Conservation (phyloP, 2,888 invertebrate species). For the Rhimphoctona megacephalus region DNA sequence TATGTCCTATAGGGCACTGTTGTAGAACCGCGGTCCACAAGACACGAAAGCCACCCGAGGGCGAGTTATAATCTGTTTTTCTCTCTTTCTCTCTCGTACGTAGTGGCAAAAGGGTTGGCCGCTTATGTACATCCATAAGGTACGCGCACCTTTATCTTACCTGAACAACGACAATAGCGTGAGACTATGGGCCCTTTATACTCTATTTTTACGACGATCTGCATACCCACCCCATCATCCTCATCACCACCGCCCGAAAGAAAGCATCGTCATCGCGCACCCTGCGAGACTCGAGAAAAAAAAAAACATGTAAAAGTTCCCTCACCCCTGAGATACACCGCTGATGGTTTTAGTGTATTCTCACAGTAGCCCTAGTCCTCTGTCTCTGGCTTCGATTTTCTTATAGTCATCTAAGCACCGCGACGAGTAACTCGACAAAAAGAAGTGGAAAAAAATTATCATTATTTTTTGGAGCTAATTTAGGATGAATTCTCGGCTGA, state of each 20-base stretch:
- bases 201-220: conserved; percentile 82
- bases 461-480: not conserved
- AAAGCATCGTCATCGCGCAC: conserved; percentile 59
- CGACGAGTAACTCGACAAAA: conserved; percentile 9
- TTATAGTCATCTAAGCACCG: conserved; percentile 44
- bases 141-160: conserved; percentile 83
- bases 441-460: conserved; percentile 9
- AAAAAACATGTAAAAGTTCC: conserved; percentile 33
- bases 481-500: not conserved
- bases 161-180: conserved; percentile 83
- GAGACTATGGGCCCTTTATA: conserved; percentile 84
- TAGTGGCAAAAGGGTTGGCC: conserved; percentile 47
- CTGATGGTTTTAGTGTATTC: conserved; percentile 54
- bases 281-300: conserved; percentile 40
- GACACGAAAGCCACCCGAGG: conserved; percentile 63
- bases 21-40: conserved; percentile 61
- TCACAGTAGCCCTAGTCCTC: conserved; percentile 26
- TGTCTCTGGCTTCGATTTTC: conserved; percentile 37
- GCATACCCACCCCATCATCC: conserved; percentile 80
- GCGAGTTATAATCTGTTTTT: conserved; percentile 57
- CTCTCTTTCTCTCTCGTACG: conserved; percentile 30
- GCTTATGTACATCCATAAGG: conserved; percentile 43
- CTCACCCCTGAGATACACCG: conserved; percentile 31
- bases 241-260: conserved; percentile 50
- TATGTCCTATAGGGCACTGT: conserved; percentile 44